These are phyloP conservation scores for Augiades crinisus DNA, from an alignment of 2,888 invertebrate genomes.

Conservation along the genomic window DNA sequence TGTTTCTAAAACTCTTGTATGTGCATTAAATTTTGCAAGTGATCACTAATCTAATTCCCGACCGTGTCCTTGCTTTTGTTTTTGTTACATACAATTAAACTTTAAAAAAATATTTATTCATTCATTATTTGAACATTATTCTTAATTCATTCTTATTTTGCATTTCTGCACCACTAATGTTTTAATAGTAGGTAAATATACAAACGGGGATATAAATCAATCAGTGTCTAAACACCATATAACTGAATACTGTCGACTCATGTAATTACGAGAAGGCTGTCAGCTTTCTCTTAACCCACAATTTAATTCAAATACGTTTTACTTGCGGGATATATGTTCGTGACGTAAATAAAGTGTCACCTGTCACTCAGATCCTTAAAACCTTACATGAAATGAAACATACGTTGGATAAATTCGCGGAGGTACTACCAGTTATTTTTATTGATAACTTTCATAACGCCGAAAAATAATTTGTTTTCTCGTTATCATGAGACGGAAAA, in stretches of 20 bases:
- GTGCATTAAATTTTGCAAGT: too few species aligned
- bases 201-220: not conserved
- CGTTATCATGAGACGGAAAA: not conserved
- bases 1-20: too few species aligned
- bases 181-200: too few species aligned
- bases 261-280: not conserved
- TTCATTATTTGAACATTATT: too few species aligned
- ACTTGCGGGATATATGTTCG: slow-evolving; percentile 10
- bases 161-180: too few species aligned
- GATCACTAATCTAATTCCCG: too few species aligned
- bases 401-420: not conserved
- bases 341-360: slow-evolving; percentile 3
- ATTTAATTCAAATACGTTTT: slow-evolving; percentile 11
- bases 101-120: too few species aligned
- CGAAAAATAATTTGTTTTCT: not conserved
- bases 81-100: too few species aligned
- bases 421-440: not conserved
- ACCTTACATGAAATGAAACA: not conserved
- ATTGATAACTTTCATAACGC: not conserved
- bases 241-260: not conserved
- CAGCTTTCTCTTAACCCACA: not conserved
- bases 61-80: too few species aligned
- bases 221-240: not conserved
- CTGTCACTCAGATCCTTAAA: not conserved
- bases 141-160: too few species aligned